These are phyloP conservation scores for Tipula lateralis DNA, from an alignment of 2,888 invertebrate genomes.

Conservation along the genomic window DNA sequence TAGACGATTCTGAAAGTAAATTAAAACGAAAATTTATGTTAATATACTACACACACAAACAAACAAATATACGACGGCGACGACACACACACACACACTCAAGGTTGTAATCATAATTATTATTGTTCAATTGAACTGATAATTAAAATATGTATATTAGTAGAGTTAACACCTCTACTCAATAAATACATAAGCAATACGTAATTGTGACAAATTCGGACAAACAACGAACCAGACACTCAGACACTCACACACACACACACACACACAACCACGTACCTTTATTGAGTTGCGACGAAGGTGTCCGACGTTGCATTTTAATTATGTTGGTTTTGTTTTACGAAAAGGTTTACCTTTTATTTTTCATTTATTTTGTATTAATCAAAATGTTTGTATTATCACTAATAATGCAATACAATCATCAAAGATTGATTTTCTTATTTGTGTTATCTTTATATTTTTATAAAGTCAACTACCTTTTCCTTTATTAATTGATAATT, in stretches of 20 bases:
- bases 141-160: not conserved
- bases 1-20: not conserved
- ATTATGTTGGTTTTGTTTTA: slow-evolving; percentile 42
- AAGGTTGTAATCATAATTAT: not conserved
- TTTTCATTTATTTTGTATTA: slow-evolving; percentile 30
- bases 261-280: slow-evolving; percentile 38
- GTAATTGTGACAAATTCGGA: not conserved
- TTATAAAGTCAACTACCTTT: slow-evolving; percentile 26
- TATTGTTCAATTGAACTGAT: not conserved
- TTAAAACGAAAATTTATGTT: not conserved
- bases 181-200: not conserved
- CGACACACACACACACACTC: not conserved
- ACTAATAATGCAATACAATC: not conserved
- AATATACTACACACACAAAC: not conserved
- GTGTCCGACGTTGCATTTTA: slow-evolving; percentile 52
- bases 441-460: not conserved
- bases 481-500: slow-evolving; percentile 26
- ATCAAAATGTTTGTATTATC: not conserved
- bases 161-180: not conserved
- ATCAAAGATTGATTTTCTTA: not conserved
- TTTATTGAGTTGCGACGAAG: slow-evolving; percentile 50
- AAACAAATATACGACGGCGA: not conserved
- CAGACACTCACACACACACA: not conserved
- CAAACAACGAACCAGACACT: not conserved
- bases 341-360: slow-evolving; percentile 39